Evolutionary conservation across 2,888 invertebrate species (phyloP), one percentile per base, ranked within the genome.

Genomic region (Chalcosyrphus nemorum): DNA sequence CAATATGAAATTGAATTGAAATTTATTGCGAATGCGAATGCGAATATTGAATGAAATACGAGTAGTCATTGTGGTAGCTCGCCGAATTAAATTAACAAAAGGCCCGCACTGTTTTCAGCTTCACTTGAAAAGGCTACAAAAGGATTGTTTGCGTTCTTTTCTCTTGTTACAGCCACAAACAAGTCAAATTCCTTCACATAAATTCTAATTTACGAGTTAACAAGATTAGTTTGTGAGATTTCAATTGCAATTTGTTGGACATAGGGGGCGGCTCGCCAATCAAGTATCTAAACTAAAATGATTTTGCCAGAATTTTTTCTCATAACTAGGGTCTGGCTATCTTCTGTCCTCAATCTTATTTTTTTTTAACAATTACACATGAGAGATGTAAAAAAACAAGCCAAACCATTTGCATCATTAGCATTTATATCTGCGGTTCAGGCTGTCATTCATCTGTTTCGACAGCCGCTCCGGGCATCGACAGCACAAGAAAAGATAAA

Each of bases 391-490:
- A 71, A 24, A 45, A 56, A 47, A n/a, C 21, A 68, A 76, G 41
- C 21, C 29, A 27, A 68, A 72, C 27, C 71, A 66, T 77, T 71
- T 54, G 77, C 72, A 66, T 72, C 81, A 82, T 82, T 82, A 82
- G 77, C 71, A 82, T 82, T 82, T 77, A 59, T 81, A 72, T 77
- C 65, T 72, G 59, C 21, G 71, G 77, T 61, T 66, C 29, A 54
- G 66, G 29, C 81, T 72, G 81, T 70, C 81, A 82, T 72, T 77
- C 77, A 77, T 77, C 72, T 72, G 77, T 77, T 77, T 77, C 77
- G 77, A 72, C 81, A 82, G 47, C 54, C 54, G 77, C 81, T 54
- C 38, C 35, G 38, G 76, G 76, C 76, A 50, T n/a, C 32, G 41
- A 50, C 38, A 63, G 68, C 45, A 68, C 45, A 38, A 13, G 57